Conservation (phyloP, 1,140 invertebrate genomes). For the Drosophila truncata region DNA sequence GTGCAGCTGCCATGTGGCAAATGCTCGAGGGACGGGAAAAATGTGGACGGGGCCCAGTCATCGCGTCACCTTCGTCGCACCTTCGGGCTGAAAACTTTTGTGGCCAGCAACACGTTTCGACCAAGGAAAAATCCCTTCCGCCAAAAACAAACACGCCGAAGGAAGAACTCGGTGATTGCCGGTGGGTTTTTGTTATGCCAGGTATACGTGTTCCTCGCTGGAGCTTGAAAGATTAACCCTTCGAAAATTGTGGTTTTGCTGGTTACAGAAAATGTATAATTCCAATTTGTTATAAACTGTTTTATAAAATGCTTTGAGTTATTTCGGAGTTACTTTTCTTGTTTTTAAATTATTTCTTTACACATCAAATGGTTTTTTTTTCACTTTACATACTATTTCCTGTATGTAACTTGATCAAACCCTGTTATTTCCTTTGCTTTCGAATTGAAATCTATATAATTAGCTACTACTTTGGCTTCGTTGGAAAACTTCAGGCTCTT, state of each 20-base stretch:
- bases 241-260: conserved; percentile 10
- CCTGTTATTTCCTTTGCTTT: conserved; percentile 4
- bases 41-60: conserved; percentile 26
- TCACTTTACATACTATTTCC: not conserved
- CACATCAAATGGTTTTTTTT: not conserved
- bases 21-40: conserved; percentile 26
- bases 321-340: not conserved
- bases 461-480: conserved; percentile 8
- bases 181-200: conserved; percentile 24
- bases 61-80: conserved; percentile 28
- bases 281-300: not conserved
- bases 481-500: conserved; percentile 15
- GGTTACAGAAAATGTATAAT: not conserved
- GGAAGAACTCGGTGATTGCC: conserved; percentile 23
- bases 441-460: not conserved
- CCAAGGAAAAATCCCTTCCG: conserved; percentile 26
- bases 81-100: conserved; percentile 44
- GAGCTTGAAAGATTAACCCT: conserved; percentile 35
- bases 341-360: not conserved
- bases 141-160: conserved; percentile 32
- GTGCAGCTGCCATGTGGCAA: conserved; percentile 59
- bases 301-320: not conserved
- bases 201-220: conserved; percentile 20
- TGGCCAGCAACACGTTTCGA: conserved; percentile 51
- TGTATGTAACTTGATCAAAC: not conserved